These are phyloP conservation scores for Prostheceraeus crozeri DNA, from an alignment of 2,888 invertebrate genomes.

Conservation along the genomic window DNA sequence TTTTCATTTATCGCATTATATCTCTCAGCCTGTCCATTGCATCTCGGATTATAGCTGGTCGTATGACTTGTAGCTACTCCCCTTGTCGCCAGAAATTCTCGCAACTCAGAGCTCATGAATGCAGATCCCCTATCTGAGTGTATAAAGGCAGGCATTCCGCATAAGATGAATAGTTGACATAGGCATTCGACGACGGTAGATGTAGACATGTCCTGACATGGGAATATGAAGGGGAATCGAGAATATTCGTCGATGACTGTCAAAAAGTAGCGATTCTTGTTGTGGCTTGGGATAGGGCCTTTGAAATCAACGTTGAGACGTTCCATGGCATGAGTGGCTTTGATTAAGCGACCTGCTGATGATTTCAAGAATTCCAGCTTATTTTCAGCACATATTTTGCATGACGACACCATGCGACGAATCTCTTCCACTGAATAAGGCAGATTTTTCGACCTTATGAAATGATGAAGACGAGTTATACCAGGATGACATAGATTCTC, in stretches of 20 bases:
- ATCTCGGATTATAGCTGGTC: slow-evolving; percentile 40
- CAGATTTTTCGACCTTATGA: slow-evolving; percentile 31
- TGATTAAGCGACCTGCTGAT: slow-evolving; percentile 37
- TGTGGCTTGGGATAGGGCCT: slow-evolving; percentile 41
- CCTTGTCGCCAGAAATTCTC: slow-evolving; percentile 26
- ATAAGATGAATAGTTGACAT: slow-evolving; percentile 40
- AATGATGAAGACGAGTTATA: slow-evolving; percentile 33
- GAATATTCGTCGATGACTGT: slow-evolving; percentile 43
- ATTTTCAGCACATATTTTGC: slow-evolving; percentile 36
- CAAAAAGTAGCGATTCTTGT: slow-evolving; percentile 41
- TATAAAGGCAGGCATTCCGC: slow-evolving; percentile 40
- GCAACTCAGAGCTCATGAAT: slow-evolving; percentile 42
- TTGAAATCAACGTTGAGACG: slow-evolving; percentile 42
- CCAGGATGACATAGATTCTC: slow-evolving; percentile 34
- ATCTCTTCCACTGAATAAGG: slow-evolving; percentile 34
- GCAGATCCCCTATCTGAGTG: slow-evolving; percentile 41
- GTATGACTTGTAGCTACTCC: slow-evolving; percentile 40
- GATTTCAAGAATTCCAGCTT: slow-evolving; percentile 35
- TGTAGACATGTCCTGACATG: slow-evolving; percentile 41
- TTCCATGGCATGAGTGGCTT: slow-evolving; percentile 42
- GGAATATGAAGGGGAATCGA: slow-evolving; percentile 42
- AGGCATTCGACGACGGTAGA: slow-evolving; percentile 39
- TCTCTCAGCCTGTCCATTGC: slow-evolving; percentile 40
- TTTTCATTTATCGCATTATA: slow-evolving; percentile 41
- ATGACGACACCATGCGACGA: not conserved